Base-by-base conservation (phyloP, 2,888 invertebrate species). In the Tricholauxania praeusta region DNA sequence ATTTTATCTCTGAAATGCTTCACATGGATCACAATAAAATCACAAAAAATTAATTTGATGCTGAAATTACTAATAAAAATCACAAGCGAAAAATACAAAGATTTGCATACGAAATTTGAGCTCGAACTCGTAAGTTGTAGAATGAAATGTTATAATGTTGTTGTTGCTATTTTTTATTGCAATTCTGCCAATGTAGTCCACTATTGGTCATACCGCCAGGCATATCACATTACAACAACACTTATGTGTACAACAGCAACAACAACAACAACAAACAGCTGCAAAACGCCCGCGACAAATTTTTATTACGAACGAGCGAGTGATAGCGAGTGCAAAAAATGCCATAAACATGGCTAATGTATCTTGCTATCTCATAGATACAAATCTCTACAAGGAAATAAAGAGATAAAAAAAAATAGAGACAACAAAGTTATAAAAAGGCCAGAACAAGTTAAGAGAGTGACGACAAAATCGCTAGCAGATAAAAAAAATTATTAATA, bases 201-300 rank as follows among this genome's bases (percentile, higher is more conserved):
- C 53, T 53, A 19, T n/a, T 53, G 17, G n/a, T n/a, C 17, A n/a
- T 53, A 39, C 62, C 49, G 71, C 17, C 65, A 65, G 57, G 28
- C 17, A 22, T 65, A 72, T 72, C 32, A n/a, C 47, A 48, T 71
- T 71, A 57, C 71, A 71, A 48, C 65, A 51, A 52, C 65, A 66
- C 53, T 19, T 55, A 51, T 15, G 53, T n/a, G 53, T 55, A 66
- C 69, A 73, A 51, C 65, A 69, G 39, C 51, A 64, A 68, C 83
- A 82, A 79, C 78, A 79, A 81, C 80, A 82, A 79, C 82, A 80
- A 80, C 72, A 79, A 79, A 77, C 75, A 76, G 71, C 82, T 66
- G 77, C 74, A 63, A 55, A 59, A 59, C 69, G 60, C 60, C 51
- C 59, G 67, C 60, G 48, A 71, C 49, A 48, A 64, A 57, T 65